Conservation (phyloP, 2,797 vertebrate species). For the Myotis vivesi region DNA sequence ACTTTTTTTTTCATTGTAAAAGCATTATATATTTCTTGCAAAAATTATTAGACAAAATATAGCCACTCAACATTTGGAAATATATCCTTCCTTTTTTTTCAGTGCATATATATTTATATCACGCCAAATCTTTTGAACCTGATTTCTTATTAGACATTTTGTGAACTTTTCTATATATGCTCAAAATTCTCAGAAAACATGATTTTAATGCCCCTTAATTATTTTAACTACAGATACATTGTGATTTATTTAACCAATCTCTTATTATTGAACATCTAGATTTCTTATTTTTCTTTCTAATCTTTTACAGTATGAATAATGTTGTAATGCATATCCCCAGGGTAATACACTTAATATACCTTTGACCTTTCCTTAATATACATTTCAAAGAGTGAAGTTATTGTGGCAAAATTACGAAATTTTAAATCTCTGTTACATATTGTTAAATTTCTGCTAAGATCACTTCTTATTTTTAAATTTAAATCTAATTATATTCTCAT, state of each 20-base stretch:
- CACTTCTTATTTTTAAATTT: neutral
- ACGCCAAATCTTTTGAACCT: neutral
- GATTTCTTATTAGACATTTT: neutral
- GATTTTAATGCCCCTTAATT: neutral
- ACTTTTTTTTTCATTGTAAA: neutral
- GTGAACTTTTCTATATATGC: neutral
- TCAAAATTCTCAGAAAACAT: neutral
- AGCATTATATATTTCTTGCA: neutral
- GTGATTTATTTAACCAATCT: neutral
- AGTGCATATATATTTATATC: neutral
- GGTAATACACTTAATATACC: neutral
- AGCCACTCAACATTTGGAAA: neutral
- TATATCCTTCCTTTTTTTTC: neutral
- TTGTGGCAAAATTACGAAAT: neutral
- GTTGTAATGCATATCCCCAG: neutral
- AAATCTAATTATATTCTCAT: neutral
- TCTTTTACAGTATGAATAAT: neutral
- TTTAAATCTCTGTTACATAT: neutral
- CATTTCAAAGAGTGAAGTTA: neutral
- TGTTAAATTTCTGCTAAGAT: neutral
- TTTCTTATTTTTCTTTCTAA: neutral
- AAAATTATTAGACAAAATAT: neutral
- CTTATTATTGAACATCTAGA: neutral
- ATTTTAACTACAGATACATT: neutral
- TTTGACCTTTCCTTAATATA: neutral